These are phyloP conservation scores for Pterocles burchelli DNA, from an alignment of 2,113 vertebrate genomes.

Conservation along the genomic window DNA sequence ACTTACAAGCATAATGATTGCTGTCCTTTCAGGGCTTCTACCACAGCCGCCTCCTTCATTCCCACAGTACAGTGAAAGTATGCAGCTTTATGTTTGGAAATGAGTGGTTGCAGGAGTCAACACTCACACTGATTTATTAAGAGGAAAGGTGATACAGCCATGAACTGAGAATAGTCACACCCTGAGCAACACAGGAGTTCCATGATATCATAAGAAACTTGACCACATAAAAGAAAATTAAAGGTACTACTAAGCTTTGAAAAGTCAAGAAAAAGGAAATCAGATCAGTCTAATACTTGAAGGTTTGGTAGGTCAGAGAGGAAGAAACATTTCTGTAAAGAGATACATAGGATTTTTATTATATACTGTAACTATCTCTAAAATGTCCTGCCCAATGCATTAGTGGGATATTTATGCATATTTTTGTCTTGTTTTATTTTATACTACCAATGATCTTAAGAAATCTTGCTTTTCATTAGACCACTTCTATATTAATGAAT, in stretches of 20 bases:
- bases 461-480: not conserved
- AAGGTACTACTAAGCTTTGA: not conserved
- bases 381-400: not conserved
- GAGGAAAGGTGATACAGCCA: not conserved
- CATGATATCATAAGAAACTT: not conserved
- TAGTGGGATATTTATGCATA: not conserved
- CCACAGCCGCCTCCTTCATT: rapidly evolving
- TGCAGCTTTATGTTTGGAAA: not conserved
- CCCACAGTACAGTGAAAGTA: not conserved
- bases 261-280: not conserved
- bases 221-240: not conserved
- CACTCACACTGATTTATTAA: not conserved
- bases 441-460: not conserved
- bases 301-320: not conserved
- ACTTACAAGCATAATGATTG: not conserved
- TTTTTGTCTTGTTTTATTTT: not conserved
- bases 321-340: not conserved
- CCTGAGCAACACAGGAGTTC: not conserved
- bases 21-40: not conserved
- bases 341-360: not conserved
- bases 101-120: not conserved
- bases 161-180: not conserved
- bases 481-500: not conserved
- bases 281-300: not conserved
- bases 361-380: not conserved